Percentiles rank a stretch among this genome's conserved stretches.
phyloP scores from a whole-genome alignment of 2,113 vertebrate genomes.

The Gopherus flavomarginatus region DNA sequence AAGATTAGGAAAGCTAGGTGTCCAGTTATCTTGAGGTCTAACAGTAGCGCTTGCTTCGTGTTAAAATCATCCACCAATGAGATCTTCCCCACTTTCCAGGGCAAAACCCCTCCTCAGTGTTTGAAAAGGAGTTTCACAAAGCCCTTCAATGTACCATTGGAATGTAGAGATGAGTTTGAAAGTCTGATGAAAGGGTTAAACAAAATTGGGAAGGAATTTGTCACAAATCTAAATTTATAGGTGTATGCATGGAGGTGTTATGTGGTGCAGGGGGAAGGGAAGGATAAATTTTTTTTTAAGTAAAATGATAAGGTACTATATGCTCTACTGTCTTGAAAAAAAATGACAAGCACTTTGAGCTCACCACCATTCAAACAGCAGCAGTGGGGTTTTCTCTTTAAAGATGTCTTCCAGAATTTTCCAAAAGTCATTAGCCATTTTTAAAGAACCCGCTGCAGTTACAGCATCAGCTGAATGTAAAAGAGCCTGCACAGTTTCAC shows the following conservation, averaged over 20 bases:
- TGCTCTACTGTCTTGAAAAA: not conserved
- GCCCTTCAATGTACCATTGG: not conserved
- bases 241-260: accelerated
- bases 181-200: not conserved
- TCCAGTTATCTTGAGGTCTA: not conserved
- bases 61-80: not conserved
- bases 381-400: not conserved
- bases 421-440: not conserved
- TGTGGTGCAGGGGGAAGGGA: accelerated
- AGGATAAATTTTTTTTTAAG: not conserved
- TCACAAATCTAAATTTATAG: not conserved
- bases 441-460: not conserved
- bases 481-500: not conserved
- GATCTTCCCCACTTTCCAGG: not conserved
- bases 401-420: not conserved
- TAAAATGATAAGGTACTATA: not conserved
- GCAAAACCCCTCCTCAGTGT: not conserved
- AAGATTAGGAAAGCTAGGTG: not conserved
- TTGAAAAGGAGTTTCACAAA: not conserved
- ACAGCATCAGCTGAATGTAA: not conserved
- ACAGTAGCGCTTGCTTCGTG: too few relatives aligned
- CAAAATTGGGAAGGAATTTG: not conserved
- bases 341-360: not conserved
- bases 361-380: not conserved
- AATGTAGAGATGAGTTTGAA: not conserved